Percentiles rank a stretch among this genome's conserved stretches.
Evolutionary conservation across 2,888 invertebrate species (phyloP).

Genomic region (Erynnis tages): DNA sequence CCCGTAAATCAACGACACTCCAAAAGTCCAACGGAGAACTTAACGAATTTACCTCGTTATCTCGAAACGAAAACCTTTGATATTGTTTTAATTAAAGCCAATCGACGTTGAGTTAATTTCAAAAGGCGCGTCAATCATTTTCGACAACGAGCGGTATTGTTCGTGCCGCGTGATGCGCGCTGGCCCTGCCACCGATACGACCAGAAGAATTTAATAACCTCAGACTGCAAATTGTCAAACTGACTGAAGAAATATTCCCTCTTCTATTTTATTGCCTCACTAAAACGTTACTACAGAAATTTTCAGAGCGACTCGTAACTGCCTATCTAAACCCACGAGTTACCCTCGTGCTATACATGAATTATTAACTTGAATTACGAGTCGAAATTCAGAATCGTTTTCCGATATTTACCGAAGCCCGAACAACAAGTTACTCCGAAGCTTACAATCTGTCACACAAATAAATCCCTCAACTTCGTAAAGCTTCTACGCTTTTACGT

Average conservation of each 20-base stretch:
- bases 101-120: constrained; percentile 50
- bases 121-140: constrained; percentile 33
- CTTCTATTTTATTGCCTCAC: constrained; percentile 38
- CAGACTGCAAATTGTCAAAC: constrained; percentile 40
- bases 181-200: constrained; percentile 8
- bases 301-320: neutral
- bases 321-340: constrained; percentile 37
- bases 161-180: constrained; percentile 2
- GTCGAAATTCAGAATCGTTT: constrained; percentile 46
- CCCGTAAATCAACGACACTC: constrained; percentile 47
- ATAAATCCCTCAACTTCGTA: constrained; percentile 51
- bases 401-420: constrained; percentile 50
- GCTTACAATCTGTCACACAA: constrained; percentile 53
- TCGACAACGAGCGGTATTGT: constrained; percentile 43
- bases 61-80: constrained; percentile 54
- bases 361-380: constrained; percentile 55
- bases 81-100: constrained; percentile 69
- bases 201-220: constrained; percentile 38
- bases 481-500: constrained; percentile 39
- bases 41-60: constrained; percentile 57
- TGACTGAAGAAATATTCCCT: constrained; percentile 6
- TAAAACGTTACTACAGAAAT: constrained; percentile 40
- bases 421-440: constrained; percentile 43
- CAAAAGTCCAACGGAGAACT: constrained; percentile 49
- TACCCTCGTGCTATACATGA: constrained; percentile 50